Conservation (phyloP, 2,888 invertebrate species). For the Neoascia interrupta region DNA sequence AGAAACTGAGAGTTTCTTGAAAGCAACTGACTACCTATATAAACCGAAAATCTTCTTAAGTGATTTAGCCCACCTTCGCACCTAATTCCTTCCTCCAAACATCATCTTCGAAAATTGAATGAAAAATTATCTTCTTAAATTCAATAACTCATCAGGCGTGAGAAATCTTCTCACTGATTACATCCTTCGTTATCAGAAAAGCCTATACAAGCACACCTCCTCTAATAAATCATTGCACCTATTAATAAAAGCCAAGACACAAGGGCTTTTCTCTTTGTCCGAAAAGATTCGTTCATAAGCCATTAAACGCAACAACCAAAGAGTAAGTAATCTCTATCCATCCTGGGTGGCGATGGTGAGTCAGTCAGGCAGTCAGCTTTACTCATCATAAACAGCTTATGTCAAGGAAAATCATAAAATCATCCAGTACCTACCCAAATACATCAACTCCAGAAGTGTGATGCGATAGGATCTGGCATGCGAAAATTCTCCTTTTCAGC, state of each 20-base stretch:
- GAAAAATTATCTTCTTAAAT: conserved; percentile 32
- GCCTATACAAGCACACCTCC: conserved; percentile 17
- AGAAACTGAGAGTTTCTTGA: no score
- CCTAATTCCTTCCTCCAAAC: not conserved
- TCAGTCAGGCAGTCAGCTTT: conserved; percentile 53
- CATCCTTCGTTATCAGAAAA: conserved; percentile 41
- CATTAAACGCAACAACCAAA: conserved; percentile 61
- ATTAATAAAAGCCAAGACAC: conserved; percentile 54
- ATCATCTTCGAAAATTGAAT: not conserved
- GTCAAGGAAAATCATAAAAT: conserved; percentile 56
- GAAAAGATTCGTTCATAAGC: conserved; percentile 60
- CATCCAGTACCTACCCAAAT: conserved; percentile 56
- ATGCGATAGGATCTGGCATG: conserved; percentile 57
- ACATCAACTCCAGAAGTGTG: conserved; percentile 61
- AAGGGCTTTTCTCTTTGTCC: conserved; percentile 50
- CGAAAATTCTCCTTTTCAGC: conserved; percentile 48
- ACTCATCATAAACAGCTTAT: conserved; percentile 65
- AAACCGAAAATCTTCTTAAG: no score
- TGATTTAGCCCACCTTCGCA: no score
- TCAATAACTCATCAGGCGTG: conserved; percentile 52
- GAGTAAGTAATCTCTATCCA: conserved; percentile 60
- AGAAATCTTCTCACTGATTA: conserved; percentile 47
- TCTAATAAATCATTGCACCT: conserved; percentile 60
- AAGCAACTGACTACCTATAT: no score
- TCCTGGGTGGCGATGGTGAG: conserved; percentile 10